These are phyloP conservation scores for Bombus balteatus DNA, from an alignment of 1,140 invertebrate species.

Conservation along the genomic window DNA sequence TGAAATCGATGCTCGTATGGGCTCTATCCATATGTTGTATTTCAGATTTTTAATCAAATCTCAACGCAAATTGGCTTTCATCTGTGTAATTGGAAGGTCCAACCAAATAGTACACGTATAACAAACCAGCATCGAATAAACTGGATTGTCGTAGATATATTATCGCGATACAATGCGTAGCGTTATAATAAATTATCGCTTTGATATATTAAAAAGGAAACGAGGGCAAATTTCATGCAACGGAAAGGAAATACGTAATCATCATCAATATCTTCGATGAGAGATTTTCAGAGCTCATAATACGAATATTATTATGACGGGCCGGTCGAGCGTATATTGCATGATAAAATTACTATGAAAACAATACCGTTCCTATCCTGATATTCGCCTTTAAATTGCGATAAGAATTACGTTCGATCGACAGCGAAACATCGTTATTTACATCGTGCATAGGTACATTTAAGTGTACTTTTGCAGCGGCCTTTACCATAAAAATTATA, in stretches of 20 bases:
- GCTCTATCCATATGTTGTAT: neutral
- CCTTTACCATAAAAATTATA: constrained; percentile 10
- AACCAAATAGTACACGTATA: neutral
- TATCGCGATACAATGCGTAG: too few relatives aligned
- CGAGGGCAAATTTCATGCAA: neutral
- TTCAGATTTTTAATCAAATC: neutral
- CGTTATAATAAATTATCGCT: neutral
- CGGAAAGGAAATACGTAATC: neutral
- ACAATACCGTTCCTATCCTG: too few relatives aligned
- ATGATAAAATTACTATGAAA: too few relatives aligned
- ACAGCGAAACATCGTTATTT: too few relatives aligned
- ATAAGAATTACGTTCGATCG: too few relatives aligned
- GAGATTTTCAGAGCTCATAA: too few relatives aligned
- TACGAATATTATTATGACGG: too few relatives aligned
- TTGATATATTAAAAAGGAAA: neutral
- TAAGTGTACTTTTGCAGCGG: too few relatives aligned
- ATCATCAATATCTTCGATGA: too few relatives aligned
- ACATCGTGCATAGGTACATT: too few relatives aligned
- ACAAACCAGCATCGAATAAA: neutral
- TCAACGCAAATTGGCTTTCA: neutral
- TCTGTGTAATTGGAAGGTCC: neutral
- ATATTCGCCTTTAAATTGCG: too few relatives aligned
- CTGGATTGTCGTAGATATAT: neutral
- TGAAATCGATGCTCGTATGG: neutral
- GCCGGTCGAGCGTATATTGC: too few relatives aligned